Conservation (phyloP, 2,888 invertebrate genomes). For the Ganaspis brasiliensis region DNA sequence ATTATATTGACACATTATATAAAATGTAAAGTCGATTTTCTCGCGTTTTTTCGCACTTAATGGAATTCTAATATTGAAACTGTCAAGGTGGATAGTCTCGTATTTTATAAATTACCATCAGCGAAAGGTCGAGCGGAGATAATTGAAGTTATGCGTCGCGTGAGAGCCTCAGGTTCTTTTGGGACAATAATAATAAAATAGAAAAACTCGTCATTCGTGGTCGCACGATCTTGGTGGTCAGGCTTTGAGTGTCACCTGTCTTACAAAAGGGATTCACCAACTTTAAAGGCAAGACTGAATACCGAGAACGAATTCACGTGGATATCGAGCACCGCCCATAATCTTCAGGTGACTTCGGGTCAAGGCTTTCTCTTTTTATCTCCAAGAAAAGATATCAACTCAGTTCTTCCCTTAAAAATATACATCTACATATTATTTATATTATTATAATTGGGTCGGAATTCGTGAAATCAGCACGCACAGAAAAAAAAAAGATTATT, state of each 20-base stretch:
- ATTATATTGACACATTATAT: not conserved
- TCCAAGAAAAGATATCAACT: constrained; percentile 57
- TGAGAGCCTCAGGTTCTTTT: constrained; percentile 36
- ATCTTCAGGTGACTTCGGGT: constrained; percentile 53
- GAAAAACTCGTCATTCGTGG: constrained; percentile 33
- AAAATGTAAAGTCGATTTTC: not conserved
- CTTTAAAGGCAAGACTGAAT: constrained; percentile 55
- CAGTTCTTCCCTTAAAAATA: no score
- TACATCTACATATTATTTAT: no score
- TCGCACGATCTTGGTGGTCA: constrained; percentile 38
- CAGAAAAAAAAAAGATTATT: no score
- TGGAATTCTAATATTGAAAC: not conserved
- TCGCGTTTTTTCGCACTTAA: not conserved
- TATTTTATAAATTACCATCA: not conserved
- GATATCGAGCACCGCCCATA: constrained; percentile 68
- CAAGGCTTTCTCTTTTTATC: constrained; percentile 61
- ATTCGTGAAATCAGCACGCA: no score
- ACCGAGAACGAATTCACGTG: constrained; percentile 71
- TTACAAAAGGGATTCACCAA: constrained; percentile 34
- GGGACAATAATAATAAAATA: constrained; percentile 27
- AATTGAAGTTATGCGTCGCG: constrained; percentile 41
- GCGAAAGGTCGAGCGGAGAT: constrained; percentile 35
- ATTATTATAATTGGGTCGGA: no score
- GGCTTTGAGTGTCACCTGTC: constrained; percentile 25
- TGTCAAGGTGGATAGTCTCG: not conserved